Base-by-base conservation (phyloP, 2,888 invertebrate species). In the Hypsopygia costalis region DNA sequence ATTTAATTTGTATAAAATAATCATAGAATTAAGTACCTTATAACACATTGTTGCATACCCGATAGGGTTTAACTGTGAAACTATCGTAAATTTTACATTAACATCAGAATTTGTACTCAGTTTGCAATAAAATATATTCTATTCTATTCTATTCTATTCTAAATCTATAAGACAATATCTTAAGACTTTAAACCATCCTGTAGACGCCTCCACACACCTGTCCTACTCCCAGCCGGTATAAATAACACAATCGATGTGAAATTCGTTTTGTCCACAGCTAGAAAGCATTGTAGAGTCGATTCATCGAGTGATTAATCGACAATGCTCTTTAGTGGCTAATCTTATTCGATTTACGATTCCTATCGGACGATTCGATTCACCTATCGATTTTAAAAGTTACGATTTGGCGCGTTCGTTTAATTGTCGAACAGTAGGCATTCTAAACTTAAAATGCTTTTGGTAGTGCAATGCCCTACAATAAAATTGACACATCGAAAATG, bases 221-320 rank as follows among this genome's bases (percentile, higher is more conserved):
- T 77, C 67, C 58, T 49, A 53, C 55, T 60, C 52, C 5, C 1
- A 9, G 62, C 59, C 64, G 61, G 63, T 69, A 80, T 85, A 79
- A 82, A 85, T 82, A 76, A 77, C 71, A 62, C 60, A 74, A 77
- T 78, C 67, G 69, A 67, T 65, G 80, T 75, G 77, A 81, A 82
- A 83, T 83, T 73, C 72, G 69, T 71, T 81, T 77, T 83, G 77
- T 80, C 79, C 72, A 73, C 16, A 16, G 16, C 50, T 68, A 69
- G 77, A 80, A 74, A 80, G 72, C 68, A 62, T 52, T 48, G 49
- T 42, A 33, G 35, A 36, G 37, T 25, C 25, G 25, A 25, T 25
- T 25, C 25, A 25, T 8, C 12, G 25, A 22, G 28, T 40, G 20
- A 47, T 41, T 33, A 36, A 40, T 32, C 27, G 43, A 37, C 50